Conservation (phyloP, 2,888 invertebrate species). For the Lumbricus terrestris region DNA sequence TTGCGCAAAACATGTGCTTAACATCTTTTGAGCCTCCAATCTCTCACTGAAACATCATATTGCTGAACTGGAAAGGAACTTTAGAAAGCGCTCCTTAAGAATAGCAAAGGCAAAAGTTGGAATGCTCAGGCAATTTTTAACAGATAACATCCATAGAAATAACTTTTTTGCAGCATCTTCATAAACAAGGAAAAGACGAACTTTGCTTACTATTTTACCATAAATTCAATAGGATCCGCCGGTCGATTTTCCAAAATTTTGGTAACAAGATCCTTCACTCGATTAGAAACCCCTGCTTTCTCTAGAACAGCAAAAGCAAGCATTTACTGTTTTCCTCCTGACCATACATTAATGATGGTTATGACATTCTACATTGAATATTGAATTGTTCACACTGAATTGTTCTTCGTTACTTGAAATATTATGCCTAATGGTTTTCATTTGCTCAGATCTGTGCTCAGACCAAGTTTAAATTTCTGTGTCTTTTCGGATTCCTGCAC, state of each 20-base stretch:
- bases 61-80: neutral
- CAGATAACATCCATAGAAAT: neutral
- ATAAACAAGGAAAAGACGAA: neutral
- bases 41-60: neutral
- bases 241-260: slow-evolving; percentile 16
- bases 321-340: neutral
- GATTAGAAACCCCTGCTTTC: slow-evolving; percentile 15
- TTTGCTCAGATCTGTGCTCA: too few species aligned
- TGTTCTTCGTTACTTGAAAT: too few species aligned
- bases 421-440: too few species aligned
- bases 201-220: slow-evolving; percentile 22
- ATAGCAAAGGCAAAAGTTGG: neutral
- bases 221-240: slow-evolving; percentile 13
- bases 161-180: neutral
- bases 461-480: too few species aligned
- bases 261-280: slow-evolving; percentile 9
- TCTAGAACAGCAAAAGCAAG: slow-evolving; percentile 4
- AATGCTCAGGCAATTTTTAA: neutral
- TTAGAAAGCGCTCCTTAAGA: neutral
- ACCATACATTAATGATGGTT: neutral
- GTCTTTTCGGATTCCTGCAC: too few species aligned
- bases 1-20: neutral
- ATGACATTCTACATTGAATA: neutral
- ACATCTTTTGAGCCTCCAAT: neutral
- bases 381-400: neutral